Conservation (phyloP, 2,797 vertebrate species). For the Halcyon leucocephala region DNA sequence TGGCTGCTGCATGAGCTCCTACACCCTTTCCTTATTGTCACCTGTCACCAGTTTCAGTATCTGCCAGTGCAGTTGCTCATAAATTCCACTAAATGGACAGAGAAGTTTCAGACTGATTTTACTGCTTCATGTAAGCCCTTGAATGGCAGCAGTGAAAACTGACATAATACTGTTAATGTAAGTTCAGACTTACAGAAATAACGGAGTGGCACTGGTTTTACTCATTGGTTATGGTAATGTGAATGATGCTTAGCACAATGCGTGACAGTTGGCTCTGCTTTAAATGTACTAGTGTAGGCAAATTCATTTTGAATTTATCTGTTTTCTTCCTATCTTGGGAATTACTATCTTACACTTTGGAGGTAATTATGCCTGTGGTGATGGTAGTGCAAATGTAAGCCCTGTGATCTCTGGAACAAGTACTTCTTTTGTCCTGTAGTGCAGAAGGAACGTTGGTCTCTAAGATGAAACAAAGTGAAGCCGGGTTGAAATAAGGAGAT, state of each 20-base stretch:
- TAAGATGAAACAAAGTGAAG: not conserved
- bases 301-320: not conserved
- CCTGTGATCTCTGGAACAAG: not conserved
- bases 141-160: not conserved
- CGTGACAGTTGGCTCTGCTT: not conserved
- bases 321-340: not conserved
- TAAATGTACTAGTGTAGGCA: not conserved
- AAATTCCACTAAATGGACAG: not conserved
- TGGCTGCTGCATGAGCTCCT: not conserved
- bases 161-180: accelerated
- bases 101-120: not conserved
- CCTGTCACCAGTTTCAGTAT: not conserved
- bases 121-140: not conserved
- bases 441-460: not conserved
- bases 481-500: not conserved
- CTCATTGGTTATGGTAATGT: not conserved
- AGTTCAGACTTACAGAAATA: not conserved
- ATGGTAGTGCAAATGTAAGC: not conserved
- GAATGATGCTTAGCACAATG: not conserved
- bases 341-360: not conserved
- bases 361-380: not conserved
- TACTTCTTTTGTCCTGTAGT: not conserved
- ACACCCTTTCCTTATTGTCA: not conserved
- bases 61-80: not conserved
- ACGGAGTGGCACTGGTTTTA: not conserved